A percentile compares a stretch with the other conserved stretches of the same genome.
Evolutionary conservation across 2,888 invertebrate genomes (phyloP).

Genomic region (Lepeophtheirus nordmannii): DNA sequence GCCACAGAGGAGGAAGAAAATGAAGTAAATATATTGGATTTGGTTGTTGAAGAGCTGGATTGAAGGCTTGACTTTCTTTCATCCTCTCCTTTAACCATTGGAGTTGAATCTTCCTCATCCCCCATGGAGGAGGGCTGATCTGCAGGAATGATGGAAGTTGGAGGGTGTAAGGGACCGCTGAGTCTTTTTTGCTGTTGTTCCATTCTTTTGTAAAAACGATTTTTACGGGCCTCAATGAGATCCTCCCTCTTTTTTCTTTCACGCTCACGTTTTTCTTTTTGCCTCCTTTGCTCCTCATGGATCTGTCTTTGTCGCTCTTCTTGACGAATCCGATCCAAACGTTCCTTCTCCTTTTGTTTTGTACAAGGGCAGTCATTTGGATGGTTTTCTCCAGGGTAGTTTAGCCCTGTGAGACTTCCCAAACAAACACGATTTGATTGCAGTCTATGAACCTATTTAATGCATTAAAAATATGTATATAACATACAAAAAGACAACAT

Average conservation of each 20-base stretch:
- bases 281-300: slow-evolving; percentile 5
- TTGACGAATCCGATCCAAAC: not conserved
- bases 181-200: not conserved
- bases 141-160: too few species aligned
- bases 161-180: too few species aligned
- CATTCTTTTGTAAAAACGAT: slow-evolving; percentile 14
- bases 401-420: not conserved
- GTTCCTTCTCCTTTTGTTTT: slow-evolving; percentile 12
- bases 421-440: slow-evolving; percentile 19
- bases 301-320: not conserved
- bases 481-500: too few species aligned
- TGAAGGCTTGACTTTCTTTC: not conserved
- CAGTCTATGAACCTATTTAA: not conserved
- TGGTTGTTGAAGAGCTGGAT: not conserved
- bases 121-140: too few species aligned
- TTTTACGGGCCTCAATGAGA: slow-evolving; percentile 4
- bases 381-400: slow-evolving; percentile 13
- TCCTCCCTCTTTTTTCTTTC: slow-evolving; percentile 9
- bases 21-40: not conserved
- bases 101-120: not conserved
- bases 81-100: not conserved
- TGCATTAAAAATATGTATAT: not conserved
- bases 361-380: slow-evolving; percentile 13
- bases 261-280: not conserved
- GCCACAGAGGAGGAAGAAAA: not conserved